Evolutionary conservation across 1,140 invertebrate species (phyloP).

Genomic region (Ephestia elutella): DNA sequence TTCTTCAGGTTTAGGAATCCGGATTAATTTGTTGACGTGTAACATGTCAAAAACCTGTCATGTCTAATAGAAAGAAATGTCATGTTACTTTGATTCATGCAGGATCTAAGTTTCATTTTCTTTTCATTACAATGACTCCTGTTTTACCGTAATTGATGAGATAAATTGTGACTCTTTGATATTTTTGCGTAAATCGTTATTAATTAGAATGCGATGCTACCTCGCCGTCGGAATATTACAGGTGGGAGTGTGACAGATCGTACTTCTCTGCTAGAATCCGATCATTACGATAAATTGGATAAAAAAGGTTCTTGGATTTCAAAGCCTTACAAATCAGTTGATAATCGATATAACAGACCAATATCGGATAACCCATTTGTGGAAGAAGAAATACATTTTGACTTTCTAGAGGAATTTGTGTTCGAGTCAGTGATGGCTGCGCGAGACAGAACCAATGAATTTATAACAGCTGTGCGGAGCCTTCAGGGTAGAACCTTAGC

Average conservation of each 20-base stretch:
- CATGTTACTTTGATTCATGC: no score
- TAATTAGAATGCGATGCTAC: conserved; percentile 68
- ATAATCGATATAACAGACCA: not conserved
- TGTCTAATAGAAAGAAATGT: no score
- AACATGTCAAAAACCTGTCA: no score
- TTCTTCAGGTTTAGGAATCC: no score
- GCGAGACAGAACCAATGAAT: conserved; percentile 94
- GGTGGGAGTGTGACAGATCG: conserved; percentile 54
- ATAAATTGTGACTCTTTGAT: not conserved
- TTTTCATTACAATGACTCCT: no score
- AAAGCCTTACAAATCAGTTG: conserved; percentile 14
- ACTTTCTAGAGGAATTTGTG: conserved; percentile 60
- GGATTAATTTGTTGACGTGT: no score
- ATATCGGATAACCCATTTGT: conserved; percentile 3
- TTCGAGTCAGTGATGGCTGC: conserved; percentile 84
- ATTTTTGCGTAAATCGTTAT: not conserved
- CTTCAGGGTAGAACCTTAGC: conserved; percentile 86
- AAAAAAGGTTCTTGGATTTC: conserved; percentile 50
- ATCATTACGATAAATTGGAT: conserved; percentile 67
- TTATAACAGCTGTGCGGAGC: conserved; percentile 92
- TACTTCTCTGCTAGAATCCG: conserved; percentile 43
- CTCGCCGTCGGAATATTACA: conserved; percentile 64
- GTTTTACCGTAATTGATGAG: not conserved
- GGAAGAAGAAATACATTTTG: conserved; percentile 46
- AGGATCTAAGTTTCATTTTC: no score